Evolutionary conservation across 2,113 vertebrate species (phyloP).

Genomic region (Eira barbara): DNA sequence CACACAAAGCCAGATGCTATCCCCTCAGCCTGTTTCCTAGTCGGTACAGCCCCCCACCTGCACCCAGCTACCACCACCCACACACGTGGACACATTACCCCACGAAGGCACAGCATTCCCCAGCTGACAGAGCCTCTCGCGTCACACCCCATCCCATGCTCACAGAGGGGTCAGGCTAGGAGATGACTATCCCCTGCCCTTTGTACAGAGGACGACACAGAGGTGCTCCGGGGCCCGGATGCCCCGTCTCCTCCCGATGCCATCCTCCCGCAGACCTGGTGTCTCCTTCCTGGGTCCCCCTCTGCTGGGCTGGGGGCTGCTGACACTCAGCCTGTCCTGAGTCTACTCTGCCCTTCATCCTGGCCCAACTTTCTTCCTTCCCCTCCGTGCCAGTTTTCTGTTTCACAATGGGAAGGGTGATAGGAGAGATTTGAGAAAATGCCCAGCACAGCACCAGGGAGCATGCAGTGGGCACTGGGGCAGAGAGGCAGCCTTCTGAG

Average conservation of each 20-base stretch:
- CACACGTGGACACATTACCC: fast-evolving
- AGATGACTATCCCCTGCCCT: not conserved
- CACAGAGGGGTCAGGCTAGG: not conserved
- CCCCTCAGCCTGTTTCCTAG: not conserved
- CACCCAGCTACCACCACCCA: too few species aligned
- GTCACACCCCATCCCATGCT: too few species aligned
- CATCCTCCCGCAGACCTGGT: not conserved
- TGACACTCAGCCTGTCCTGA: not conserved
- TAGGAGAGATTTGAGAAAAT: not conserved
- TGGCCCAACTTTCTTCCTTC: not conserved
- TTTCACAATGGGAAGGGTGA: not conserved
- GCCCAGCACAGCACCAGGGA: fast-evolving
- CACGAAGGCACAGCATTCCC: not conserved
- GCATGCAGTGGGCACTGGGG: not conserved
- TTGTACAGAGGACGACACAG: not conserved
- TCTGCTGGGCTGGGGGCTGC: not conserved
- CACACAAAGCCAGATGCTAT: not conserved
- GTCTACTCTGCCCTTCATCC: not conserved
- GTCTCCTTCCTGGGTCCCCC: too few species aligned
- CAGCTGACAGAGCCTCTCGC: not conserved
- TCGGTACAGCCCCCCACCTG: too few species aligned
- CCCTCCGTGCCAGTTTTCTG: not conserved
- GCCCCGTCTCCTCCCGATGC: fast-evolving
- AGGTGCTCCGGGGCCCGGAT: not conserved
- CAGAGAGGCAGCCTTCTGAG: not conserved